Evolutionary conservation across 2,888 invertebrate genomes (phyloP).

Genomic region (Drosophila tanythrix): DNA sequence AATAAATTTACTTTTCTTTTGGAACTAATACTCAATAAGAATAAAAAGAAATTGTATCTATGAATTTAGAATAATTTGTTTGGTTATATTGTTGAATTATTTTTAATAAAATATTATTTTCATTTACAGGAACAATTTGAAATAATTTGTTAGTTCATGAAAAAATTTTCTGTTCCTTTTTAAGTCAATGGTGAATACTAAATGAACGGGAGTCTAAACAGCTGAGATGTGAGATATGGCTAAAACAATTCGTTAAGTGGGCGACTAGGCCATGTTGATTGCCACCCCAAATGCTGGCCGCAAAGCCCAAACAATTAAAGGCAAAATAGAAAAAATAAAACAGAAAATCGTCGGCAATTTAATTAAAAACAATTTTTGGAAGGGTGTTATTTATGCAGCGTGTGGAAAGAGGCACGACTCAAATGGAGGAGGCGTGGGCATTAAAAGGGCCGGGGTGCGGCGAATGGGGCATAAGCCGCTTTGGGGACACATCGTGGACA

Average conservation of each 20-base stretch:
- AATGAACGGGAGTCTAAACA: conserved; percentile 42
- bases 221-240: conserved; percentile 44
- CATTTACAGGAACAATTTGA: background rate
- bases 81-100: background rate
- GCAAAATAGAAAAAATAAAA: conserved; percentile 4
- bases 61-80: background rate
- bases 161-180: background rate
- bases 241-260: conserved; percentile 56
- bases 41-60: background rate
- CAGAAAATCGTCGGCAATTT: conserved; percentile 66
- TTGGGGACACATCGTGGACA: conserved; percentile 27
- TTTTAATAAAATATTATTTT: background rate
- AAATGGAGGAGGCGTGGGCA: background rate
- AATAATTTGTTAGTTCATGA: background rate
- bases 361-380: conserved; percentile 60
- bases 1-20: background rate
- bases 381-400: conserved; percentile 27
- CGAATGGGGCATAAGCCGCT: conserved; percentile 56
- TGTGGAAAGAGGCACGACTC: background rate
- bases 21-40: background rate
- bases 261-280: conserved; percentile 52
- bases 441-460: background rate
- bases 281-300: conserved; percentile 36
- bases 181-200: conserved; percentile 2
- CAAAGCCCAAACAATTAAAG: conserved; percentile 55